Evolutionary conservation across 2,797 vertebrate species (phyloP), one percentile per base, ranked within the genome.

Genomic region (Psittacula echo): DNA sequence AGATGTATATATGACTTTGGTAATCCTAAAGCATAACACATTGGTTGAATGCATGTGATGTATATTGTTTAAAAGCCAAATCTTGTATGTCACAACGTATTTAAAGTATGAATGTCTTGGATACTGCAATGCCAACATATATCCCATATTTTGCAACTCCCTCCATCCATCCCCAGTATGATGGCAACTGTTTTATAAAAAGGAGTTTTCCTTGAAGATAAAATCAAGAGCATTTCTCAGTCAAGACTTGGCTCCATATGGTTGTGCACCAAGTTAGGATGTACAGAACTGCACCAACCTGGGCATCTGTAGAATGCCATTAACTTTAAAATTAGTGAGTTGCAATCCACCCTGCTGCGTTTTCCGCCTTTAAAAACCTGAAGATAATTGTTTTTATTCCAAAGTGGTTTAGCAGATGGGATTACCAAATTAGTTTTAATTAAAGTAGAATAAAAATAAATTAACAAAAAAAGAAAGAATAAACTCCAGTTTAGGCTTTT

Each of bases 31-130:
- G n/a, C 76, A 66, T 50, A 22, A 29, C 27, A 37, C 8, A 29
- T 64, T 1, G 1, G 3, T 54, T 13, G 5, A 81, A 70, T 27
- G n/a, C 3, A 10, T 5, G 11, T 7, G 19, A 65, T 27, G 3
- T 37, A 24, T 42, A 29, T 29, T 48, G 27, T 41, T 90, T 81
- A 72, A 53, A 72, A 58, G 48, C 3, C 0, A 2, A 79, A 60
- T 58, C 42, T 82, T 50, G 3, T 32, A 51, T 70, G 27, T 47
- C 70, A n/a, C 20, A 47, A 71, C 12, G 3, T 51, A 24, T 71
- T 83, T 80, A 64, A 76, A 62, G 13, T 26, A 44, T 26, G 8
- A 92, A 81, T 39, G 7, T 50, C 34, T 78, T 75, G 50, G 32
- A 37, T 62, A n/a, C 3, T 1, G 3, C 34, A 42, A 19, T 60